phyloP scores from a whole-genome alignment of 1,140 invertebrate genomes.

The Sinonovacula constricta region DNA sequence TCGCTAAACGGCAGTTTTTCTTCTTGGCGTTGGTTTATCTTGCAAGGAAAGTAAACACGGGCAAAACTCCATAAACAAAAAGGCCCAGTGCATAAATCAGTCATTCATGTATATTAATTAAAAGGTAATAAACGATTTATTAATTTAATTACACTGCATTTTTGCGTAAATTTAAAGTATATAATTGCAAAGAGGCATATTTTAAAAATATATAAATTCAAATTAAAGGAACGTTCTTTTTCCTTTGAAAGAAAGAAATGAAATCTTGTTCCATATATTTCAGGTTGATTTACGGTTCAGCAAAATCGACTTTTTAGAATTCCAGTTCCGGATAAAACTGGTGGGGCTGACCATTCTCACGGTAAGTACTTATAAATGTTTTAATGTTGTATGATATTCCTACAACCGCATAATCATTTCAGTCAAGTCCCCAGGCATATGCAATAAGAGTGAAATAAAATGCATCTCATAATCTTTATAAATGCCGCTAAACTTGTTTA shows the following conservation, averaged over 20 bases:
- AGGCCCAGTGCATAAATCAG: no score
- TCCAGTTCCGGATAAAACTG: constrained; percentile 25
- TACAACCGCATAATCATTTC: no score
- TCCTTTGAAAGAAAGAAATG: neutral
- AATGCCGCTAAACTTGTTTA: neutral
- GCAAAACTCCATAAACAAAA: no score
- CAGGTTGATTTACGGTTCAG: constrained; percentile 46
- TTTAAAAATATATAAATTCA: no score
- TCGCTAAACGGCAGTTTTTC: no score
- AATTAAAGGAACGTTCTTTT: no score
- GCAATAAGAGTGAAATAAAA: neutral
- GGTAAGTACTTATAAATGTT: constrained; percentile 6
- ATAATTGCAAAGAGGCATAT: neutral
- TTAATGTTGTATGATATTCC: neutral
- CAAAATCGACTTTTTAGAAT: constrained; percentile 35
- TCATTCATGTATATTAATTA: neutral
- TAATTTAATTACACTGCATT: neutral
- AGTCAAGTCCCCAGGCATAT: neutral
- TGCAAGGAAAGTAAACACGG: no score
- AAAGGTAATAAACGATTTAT: no score
- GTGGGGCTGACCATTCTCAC: constrained; percentile 32
- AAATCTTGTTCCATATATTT: constrained; percentile 1
- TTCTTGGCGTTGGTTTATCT: no score
- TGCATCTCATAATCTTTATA: neutral
- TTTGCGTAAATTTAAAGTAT: neutral